Evolutionary conservation across 2,797 vertebrate species (phyloP), one percentile per base, ranked within the genome.

Genomic region (Malacoctenus gilli): DNA sequence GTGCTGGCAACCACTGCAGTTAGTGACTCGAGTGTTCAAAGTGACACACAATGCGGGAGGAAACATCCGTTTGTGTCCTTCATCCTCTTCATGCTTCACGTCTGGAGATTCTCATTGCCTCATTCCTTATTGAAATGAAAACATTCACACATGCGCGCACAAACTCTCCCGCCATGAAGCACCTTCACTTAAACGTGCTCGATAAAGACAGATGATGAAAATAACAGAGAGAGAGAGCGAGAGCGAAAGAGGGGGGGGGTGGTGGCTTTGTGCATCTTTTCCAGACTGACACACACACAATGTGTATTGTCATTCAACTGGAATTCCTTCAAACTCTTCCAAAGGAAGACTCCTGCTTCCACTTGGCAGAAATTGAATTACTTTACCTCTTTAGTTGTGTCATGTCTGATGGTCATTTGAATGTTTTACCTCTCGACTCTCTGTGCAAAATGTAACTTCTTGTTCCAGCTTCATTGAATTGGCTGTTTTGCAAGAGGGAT

Each of bases 121-220:
- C 5, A 4, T 54, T 35, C 41, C 19, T 56, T 13, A 67, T 43
- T 53, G 43, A 62, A 48, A 58, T 19, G 11, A 32, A 42, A 37
- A 54, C 47, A 50, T 19, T 54, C 20, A 38, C 25, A 36, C 52
- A 31, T 22, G 11, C 34, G 40, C 47, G 35, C 35, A 23, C 23
- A 44, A 14, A 20, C 21, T 31, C 36, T 20, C 28, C 11, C 14
- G 23, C 49, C 52, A 55, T 23, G 0, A 22, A 42, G 53, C 38
- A 21, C 15, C 42, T 49, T 54, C 39, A 67, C 67, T 52, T 71
- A 53, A 51, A 56, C 32, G 19, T 36, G 16, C 34, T 14, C 42
- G 18, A 61, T 41, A 6, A 61, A 65, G 58, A 70, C 41, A 21
- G 22, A 70, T 63, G 49, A 63, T 63, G 36, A 42, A 56, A 59